A percentile compares a stretch with the other conserved stretches of the same genome.
Conservation (phyloP, 2,797 vertebrate species). For the Salarias fasciatus region DNA sequence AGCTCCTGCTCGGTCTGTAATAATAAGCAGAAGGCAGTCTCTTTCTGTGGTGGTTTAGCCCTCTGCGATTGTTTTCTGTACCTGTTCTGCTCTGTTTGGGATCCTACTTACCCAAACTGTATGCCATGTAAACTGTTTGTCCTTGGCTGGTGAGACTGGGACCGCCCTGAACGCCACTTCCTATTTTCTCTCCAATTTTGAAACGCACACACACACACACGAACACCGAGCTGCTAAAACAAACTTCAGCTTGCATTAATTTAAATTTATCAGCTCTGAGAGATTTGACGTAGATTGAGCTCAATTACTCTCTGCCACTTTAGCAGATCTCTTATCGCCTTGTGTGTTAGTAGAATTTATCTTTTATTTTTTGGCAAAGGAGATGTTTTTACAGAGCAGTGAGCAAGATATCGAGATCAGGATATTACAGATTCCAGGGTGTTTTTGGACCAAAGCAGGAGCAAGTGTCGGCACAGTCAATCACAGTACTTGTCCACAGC, state of each 20-base stretch:
- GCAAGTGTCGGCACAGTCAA: conserved; percentile 20
- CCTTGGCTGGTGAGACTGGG: conserved; percentile 41
- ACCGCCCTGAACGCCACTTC: conserved; percentile 66
- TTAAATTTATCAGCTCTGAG: conserved; percentile 29
- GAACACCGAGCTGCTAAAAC: conserved; percentile 30
- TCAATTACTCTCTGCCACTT: conserved; percentile 28
- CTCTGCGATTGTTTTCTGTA: conserved; percentile 54
- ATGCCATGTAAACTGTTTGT: conserved; percentile 62
- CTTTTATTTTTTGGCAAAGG: conserved; percentile 50
- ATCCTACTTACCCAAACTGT: conserved; percentile 53
- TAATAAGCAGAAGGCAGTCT: conserved; percentile 7
- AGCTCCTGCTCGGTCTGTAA: not conserved
- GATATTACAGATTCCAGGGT: conserved; percentile 46
- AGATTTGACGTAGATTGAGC: conserved; percentile 28
- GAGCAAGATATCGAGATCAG: conserved; percentile 62
- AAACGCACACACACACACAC: conserved; percentile 11
- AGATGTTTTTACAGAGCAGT: conserved; percentile 54
- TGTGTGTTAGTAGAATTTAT: conserved; percentile 38
- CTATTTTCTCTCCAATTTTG: conserved; percentile 61
- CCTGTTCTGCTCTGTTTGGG: conserved; percentile 66
- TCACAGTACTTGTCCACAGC: conserved; percentile 12
- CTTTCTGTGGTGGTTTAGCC: conserved; percentile 18
- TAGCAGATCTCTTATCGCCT: conserved; percentile 9
- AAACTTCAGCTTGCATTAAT: conserved; percentile 48
- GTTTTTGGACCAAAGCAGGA: conserved; percentile 33